phyloP scores from a whole-genome alignment of 1,140 invertebrate species.

The Heliconius congener region DNA sequence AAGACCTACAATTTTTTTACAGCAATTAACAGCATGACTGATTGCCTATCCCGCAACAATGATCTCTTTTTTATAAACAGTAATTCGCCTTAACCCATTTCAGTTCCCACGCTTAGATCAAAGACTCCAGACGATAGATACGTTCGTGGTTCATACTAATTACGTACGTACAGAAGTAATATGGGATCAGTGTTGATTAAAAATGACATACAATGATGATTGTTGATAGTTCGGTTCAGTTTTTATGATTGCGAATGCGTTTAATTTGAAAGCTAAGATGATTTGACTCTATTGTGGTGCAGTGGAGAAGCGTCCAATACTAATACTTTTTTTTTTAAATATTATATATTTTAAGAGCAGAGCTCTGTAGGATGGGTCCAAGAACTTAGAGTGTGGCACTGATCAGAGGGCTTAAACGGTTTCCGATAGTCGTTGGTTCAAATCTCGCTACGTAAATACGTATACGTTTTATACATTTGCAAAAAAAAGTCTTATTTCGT shows the following conservation, averaged over 20 bases:
- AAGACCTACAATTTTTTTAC: too few relatives aligned
- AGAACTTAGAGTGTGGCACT: too few relatives aligned
- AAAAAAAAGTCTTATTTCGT: too few relatives aligned
- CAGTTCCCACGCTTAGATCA: constrained; percentile 7
- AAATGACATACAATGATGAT: constrained; percentile 7
- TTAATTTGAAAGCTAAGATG: background rate
- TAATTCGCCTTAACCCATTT: constrained; percentile 26
- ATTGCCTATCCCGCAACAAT: background rate
- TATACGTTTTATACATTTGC: too few relatives aligned
- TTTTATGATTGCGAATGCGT: background rate
- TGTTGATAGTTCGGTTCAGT: background rate
- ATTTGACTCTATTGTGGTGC: background rate
- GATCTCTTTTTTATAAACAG: constrained; percentile 4
- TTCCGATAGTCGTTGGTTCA: too few relatives aligned
- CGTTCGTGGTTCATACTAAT: background rate
- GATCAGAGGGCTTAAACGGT: too few relatives aligned
- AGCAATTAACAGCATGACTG: too few relatives aligned
- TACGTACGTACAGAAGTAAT: background rate
- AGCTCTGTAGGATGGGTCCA: too few relatives aligned
- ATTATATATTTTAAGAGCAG: too few relatives aligned
- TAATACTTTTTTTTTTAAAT: too few relatives aligned
- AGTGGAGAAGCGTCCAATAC: too few relatives aligned
- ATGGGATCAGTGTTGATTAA: constrained; percentile 9
- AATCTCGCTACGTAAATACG: too few relatives aligned
- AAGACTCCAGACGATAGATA: background rate